A percentile compares a stretch with the other conserved stretches of the same genome.
Conservation (phyloP, 1,140 invertebrate genomes). For the Helicoverpa armigera region DNA sequence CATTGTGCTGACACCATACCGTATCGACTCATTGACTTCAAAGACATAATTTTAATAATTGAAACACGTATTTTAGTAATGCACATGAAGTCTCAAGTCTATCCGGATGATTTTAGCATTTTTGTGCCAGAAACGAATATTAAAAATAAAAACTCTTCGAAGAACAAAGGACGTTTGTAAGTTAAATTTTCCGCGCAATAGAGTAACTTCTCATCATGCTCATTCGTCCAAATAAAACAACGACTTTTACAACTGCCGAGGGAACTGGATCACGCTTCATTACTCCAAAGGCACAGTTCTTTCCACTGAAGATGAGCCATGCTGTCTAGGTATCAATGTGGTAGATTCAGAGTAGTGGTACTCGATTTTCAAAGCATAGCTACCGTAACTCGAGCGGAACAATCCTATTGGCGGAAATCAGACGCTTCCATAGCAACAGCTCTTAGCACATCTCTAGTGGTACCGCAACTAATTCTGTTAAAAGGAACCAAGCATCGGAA, state of each 20-base stretch:
- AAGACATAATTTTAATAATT: too few relatives aligned
- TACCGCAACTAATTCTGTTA: background rate
- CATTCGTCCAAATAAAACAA: constrained; percentile 4
- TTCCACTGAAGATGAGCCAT: background rate
- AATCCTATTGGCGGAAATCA: too few relatives aligned
- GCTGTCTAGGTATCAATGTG: too few relatives aligned
- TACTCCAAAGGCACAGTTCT: background rate
- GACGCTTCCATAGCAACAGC: too few relatives aligned
- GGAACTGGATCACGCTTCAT: background rate
- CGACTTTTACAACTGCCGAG: background rate
- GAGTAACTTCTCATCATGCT: constrained; percentile 4
- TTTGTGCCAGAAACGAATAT: background rate
- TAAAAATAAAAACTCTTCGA: background rate
- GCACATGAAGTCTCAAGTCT: background rate
- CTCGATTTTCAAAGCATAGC: too few relatives aligned
- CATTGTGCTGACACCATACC: background rate
- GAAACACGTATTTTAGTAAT: too few relatives aligned
- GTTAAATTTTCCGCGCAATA: constrained; percentile 18
- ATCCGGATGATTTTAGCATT: background rate
- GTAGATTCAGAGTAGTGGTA: too few relatives aligned
- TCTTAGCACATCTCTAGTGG: too few relatives aligned
- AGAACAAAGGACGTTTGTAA: constrained; percentile 4
- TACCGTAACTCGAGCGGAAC: too few relatives aligned
- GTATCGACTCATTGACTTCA: constrained; percentile 9
- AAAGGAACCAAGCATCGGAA: constrained; percentile 9